Evolutionary conservation across 2,888 invertebrate genomes (phyloP), one percentile per base, ranked within the genome.

Genomic region (Leucophenga montana): DNA sequence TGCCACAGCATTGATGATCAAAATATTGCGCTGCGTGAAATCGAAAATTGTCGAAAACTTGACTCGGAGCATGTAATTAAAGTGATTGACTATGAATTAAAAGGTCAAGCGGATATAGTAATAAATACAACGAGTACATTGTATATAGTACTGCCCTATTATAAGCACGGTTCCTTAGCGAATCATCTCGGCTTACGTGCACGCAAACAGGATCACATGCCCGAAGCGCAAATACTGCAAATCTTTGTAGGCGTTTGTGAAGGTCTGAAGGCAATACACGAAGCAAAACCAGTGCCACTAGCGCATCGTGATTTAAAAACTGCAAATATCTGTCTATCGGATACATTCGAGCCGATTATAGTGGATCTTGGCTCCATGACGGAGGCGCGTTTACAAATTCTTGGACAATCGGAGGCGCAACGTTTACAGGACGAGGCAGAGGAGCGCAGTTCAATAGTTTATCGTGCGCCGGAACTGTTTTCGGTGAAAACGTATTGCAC

Each of bases 281-380:
- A 92, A 79, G 90, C 91, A 27, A 91, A 91, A 82, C 95, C 95
- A 0, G 91, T 92, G 70, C 92, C 95, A 20, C 89, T 95, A 77
- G 95, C 95, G 50, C 95, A 95, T 85, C 91, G 96, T 81, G 96
- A 97, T 88, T 87, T 97, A 50, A 97, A 97, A 89, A 95, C 96
- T 67, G 94, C 93, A 16, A 97, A 97, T 89, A 91, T 97, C 75
- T 92, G 96, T 79, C 87, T 96, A 31, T 91, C 92, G 20, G 93
- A 94, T 82, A 92, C 92, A 67, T 91, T 91, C 84, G 91, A 91
- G 66, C 94, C 95, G 0, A 90, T 96, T 66, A 91, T 97, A 73
- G 96, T 96, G 91, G 97, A 97, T 88, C 91, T 97, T 78, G 93
- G 93, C n/a, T 93, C 93, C 0, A 91, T 92, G 79, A 91, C 92